Conservation (phyloP, 2,888 invertebrate species). For the Campoletis raptor region DNA sequence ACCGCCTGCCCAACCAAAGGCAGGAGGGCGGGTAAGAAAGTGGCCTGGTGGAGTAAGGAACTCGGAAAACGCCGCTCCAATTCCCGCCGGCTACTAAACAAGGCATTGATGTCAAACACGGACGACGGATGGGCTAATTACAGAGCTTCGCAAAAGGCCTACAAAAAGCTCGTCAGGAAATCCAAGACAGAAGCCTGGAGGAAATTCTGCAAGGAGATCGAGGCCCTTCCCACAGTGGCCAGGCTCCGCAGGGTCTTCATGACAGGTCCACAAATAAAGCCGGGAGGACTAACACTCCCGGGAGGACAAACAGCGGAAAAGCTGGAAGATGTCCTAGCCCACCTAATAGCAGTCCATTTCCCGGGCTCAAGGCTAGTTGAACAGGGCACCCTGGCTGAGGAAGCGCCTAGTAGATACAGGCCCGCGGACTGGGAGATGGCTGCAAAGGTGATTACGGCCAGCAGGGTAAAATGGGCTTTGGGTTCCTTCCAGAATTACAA, state of each 20-base stretch:
- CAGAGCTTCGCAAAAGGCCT: neutral
- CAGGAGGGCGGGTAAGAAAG: neutral
- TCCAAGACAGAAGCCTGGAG: conserved; percentile 16
- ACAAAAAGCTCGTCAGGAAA: conserved; percentile 24
- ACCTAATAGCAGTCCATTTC: too few relatives aligned
- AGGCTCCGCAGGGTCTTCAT: conserved; percentile 9
- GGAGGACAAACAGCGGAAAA: conserved; percentile 5
- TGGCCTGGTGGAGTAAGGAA: conserved; percentile 56
- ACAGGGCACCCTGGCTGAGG: neutral
- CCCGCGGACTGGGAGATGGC: too few relatives aligned
- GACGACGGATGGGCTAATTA: neutral
- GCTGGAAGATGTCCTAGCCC: too few relatives aligned
- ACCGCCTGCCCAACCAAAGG: conserved; percentile 28
- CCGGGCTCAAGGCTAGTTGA: too few relatives aligned
- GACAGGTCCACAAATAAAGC: too few relatives aligned
- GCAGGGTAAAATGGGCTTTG: too few relatives aligned
- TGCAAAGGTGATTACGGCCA: too few relatives aligned
- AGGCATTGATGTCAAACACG: conserved; percentile 36
- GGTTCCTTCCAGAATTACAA: too few relatives aligned
- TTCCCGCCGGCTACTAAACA: conserved; percentile 34
- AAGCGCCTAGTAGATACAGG: too few relatives aligned
- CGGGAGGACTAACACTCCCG: neutral
- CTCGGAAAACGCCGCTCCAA: conserved; percentile 15
- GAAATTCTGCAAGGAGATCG: conserved; percentile 25
- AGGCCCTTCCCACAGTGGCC: conserved; percentile 7